Evolutionary conservation across 2,888 invertebrate genomes (phyloP), one percentile per base, ranked within the genome.

Genomic region (Drosophila borealis): DNA sequence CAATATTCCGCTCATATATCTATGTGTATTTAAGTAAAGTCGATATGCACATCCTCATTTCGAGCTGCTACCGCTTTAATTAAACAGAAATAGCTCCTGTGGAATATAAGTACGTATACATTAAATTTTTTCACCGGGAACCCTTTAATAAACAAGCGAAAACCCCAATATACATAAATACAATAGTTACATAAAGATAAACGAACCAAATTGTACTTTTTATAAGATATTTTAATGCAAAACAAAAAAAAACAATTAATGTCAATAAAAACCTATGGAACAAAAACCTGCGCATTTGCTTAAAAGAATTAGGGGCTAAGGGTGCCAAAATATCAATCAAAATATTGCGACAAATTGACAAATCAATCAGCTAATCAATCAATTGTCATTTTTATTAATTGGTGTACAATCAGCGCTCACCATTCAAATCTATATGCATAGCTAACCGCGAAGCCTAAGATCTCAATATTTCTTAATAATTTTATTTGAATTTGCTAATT

Each of bases 171-270:
- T 66, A 66, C 63, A 80, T 50, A 48, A 42, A 75, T 54, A 69
- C 69, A 74, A 74, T 79, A 76, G 61, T 59, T 59, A 56, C 37
- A 60, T 72, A 66, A 64, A 63, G 60, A 74, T 88, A 83, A 86
- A 86, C 74, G 77, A 83, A 88, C 80, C 80, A 88, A 82, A 83
- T 66, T 86, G 73, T 79, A 88, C 70, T 86, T 83, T 82, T 86
- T 88, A 82, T 83, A 83, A 86, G 71, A 83, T 88, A 86, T 83
- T 88, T 86, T 63, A 81, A 80, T 74, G 74, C 85, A 75, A 75
- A 71, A 75, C 73, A 64, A 65, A 41, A 65, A 41, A 69, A 66
- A 64, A 64, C 68, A 70, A 81, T 66, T 68, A 82, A 66, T 69
- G 60, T 80, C 77, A 78, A 80, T 80, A 80, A 80, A 80, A 72